These are phyloP conservation scores for Catharus ustulatus DNA, from an alignment of 2,797 vertebrate species.

Conservation along the genomic window DNA sequence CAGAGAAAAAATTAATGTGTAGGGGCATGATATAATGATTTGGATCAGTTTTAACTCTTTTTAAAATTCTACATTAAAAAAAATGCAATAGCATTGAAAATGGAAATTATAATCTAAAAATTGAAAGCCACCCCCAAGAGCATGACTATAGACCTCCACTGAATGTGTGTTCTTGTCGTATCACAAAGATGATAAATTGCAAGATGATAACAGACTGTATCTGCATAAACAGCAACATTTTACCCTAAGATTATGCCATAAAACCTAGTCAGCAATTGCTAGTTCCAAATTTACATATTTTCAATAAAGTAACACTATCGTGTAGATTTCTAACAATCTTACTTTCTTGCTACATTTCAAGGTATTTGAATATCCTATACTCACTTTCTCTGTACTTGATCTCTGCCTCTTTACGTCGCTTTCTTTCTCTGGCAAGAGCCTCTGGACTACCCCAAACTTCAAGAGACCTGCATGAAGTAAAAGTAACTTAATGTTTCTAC, in stretches of 20 bases:
- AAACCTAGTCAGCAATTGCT: not conserved
- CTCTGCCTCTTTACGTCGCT: conserved; percentile 89
- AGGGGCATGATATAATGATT: fast-evolving
- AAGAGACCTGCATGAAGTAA: conserved; percentile 81
- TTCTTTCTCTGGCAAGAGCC: conserved; percentile 91
- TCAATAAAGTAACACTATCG: not conserved
- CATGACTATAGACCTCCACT: not conserved
- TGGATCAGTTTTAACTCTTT: not conserved
- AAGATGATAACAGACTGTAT: not conserved
- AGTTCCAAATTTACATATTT: not conserved
- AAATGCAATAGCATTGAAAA: not conserved
- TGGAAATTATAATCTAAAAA: not conserved
- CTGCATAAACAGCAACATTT: not conserved
- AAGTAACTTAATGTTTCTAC: not conserved
- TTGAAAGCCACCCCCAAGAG: not conserved
- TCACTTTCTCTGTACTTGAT: conserved; percentile 93
- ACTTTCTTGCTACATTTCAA: not conserved
- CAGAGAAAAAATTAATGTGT: not conserved
- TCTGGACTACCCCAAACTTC: conserved; percentile 98
- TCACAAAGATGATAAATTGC: not conserved
- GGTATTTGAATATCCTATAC: conserved; percentile 52
- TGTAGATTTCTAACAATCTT: not conserved
- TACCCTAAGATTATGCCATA: not conserved
- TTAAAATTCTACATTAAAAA: not conserved
- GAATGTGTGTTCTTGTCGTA: not conserved